These are phyloP conservation scores for Apostichopus parvimensis DNA, from an alignment of 35 echinoderm and acorn worm species.

Conservation along the genomic window DNA sequence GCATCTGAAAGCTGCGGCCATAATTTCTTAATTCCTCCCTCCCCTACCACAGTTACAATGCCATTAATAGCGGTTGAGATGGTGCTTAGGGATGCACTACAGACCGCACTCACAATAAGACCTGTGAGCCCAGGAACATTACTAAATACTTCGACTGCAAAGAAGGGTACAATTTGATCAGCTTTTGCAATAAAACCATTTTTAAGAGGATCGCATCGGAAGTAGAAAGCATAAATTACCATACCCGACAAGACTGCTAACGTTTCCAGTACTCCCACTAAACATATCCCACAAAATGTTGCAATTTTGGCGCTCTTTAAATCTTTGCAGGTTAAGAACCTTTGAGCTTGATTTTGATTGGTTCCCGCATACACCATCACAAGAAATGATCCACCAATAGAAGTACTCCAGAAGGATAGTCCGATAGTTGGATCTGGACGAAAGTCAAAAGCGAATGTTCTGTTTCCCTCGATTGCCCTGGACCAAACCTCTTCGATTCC, in stretches of 20 bases:
- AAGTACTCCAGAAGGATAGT: conserved; percentile 15
- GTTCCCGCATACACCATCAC: neutral
- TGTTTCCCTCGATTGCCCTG: neutral
- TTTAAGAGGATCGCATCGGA: too few species aligned
- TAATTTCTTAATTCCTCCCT: conserved; percentile 17
- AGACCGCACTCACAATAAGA: conserved; percentile 15
- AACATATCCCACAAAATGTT: neutral
- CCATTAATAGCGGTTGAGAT: conserved; percentile 29
- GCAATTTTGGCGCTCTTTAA: conserved; percentile 2
- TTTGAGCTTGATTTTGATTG: conserved; percentile 48
- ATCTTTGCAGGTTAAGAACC: conserved; percentile 31
- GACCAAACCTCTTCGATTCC: conserved; percentile 27
- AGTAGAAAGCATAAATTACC: too few species aligned
- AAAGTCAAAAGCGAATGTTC: conserved; percentile 20
- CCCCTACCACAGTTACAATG: neutral
- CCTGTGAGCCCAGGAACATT: neutral
- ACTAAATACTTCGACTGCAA: neutral
- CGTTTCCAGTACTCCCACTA: neutral
- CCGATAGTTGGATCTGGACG: conserved; percentile 16
- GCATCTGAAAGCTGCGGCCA: neutral
- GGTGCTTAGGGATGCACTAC: conserved; percentile 16
- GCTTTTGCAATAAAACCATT: neutral
- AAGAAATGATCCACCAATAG: neutral
- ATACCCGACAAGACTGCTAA: too few species aligned
- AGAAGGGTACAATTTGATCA: conserved; percentile 31